Base-by-base conservation (phyloP, 2,113 vertebrate genomes). In the Perognathus longimembris region DNA sequence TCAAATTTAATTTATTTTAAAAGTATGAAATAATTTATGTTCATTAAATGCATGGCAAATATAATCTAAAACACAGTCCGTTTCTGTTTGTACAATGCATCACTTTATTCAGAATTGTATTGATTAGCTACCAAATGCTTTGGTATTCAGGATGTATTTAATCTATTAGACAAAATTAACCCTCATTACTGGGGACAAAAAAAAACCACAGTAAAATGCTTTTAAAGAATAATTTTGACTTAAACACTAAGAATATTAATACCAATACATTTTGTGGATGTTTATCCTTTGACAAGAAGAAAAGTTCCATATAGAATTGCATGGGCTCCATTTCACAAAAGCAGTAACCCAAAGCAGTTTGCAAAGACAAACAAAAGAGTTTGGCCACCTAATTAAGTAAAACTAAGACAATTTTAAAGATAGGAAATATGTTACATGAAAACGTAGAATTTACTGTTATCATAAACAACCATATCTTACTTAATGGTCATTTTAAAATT, bases 401-500 rank as follows among this genome's bases (percentile, higher is more conserved):
- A 61, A 61, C 50, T 61, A 24, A 74, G 85, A 67, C 3, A 80
- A 9, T 87, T 71, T 61, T 89, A 66, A 42, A 78, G 2, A 69
- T 28, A 50, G 17, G 21, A 76, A 85, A 74, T 69, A 7, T 32
- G 17, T 67, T 64, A 32, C 28, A 90, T 88, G n/a, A 81, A 38
- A 91, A 42, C 14, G 61, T 70, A 59, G 2, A 15, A 80, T 84
- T 6, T 85, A 67, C 93, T 87, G 28, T 81, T 87, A 92, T 45
- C 45, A 36, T 78, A 79, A 54, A 45, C 18, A 11, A 34, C 28
- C 86, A n/a, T 77, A 15, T 38, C 34, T 89, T 86, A 82, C 54
- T 77, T 92, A 66, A 18, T 42, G 71, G 0, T 11, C 70, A n/a
- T 63, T n/a, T 2, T 91, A 8, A 38, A 64, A 50, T 84, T 18